phyloP scores from a whole-genome alignment of 2,888 invertebrate genomes.

The Lottia scabra region DNA sequence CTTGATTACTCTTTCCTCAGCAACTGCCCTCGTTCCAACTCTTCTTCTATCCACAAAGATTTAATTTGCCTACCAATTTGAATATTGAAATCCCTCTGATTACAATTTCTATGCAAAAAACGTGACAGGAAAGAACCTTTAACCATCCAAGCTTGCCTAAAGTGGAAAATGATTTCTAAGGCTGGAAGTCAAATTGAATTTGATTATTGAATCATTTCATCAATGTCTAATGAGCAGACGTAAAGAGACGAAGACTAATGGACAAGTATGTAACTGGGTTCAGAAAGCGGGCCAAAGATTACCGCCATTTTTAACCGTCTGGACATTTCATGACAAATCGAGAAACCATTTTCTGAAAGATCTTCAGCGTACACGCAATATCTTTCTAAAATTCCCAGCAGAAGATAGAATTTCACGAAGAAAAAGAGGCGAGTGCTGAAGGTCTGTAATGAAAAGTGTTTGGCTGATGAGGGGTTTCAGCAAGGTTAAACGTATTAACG shows the following conservation, averaged over 20 bases:
- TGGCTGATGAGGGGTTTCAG: not conserved
- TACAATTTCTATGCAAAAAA: not conserved
- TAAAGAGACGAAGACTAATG: not conserved
- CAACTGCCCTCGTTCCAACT: not conserved
- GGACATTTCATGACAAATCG: not conserved
- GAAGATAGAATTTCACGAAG: not conserved
- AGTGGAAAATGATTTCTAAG: not conserved
- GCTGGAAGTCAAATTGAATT: not conserved
- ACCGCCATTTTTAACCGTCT: not conserved
- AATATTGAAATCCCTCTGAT: slow-evolving; percentile 3
- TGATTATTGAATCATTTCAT: not conserved
- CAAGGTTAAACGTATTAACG: not conserved
- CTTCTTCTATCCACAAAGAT: not conserved
- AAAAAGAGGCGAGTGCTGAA: not conserved
- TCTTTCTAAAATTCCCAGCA: not conserved
- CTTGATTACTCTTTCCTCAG: slow-evolving; percentile 1
- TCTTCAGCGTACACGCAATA: not conserved
- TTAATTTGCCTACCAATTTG: not conserved
- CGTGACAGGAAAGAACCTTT: slow-evolving; percentile 4
- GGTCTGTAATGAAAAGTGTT: not conserved
- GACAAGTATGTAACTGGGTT: not conserved
- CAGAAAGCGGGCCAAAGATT: not conserved
- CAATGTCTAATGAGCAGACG: not conserved
- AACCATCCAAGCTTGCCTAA: not conserved
- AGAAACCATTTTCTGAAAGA: not conserved